Base-by-base conservation (phyloP, 2,113 vertebrate genomes). In the Synodontis membranacea region DNA sequence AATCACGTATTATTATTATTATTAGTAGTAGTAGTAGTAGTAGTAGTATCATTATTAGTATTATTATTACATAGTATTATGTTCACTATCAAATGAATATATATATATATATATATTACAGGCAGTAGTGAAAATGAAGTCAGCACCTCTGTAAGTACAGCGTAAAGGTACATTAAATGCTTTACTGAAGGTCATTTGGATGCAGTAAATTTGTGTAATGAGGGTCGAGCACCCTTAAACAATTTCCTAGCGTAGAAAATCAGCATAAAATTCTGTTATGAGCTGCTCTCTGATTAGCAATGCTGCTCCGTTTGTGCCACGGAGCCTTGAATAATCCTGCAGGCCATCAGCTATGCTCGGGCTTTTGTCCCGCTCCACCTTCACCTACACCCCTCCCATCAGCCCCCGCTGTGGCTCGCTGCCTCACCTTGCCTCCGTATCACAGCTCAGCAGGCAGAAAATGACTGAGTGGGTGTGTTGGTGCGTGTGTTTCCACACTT, bases 381-480 rank as follows among this genome's bases (percentile, higher is more conserved):
- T 83, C 44, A 79, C 84, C 56, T 50, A 78, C 19, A 37, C 70
- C 31, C 78, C 60, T 58, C 64, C 50, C 23, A 64, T 75, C 83
- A 48, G 64, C 75, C 58, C 58, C 39, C 39, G 17, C 62, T 39
- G 58, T 80, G 39, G 21, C 70, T 82, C 62, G 42, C 88, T 52
- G 80, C 80, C 76, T 84, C 62, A 88, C 86, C 84, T 68, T 60
- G 84, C 44, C 50, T 87, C 52, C 70, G 84, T 86, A 82, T 83
- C 83, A 83, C 54, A 88, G 84, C 81, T 84, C 66, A 88, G 86
- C 81, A 88, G 87, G 83, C 15, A 52, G 75, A 70, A 62, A 81
- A 72, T 70, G 44, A 84, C 54, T 44, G 80, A 62, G 75, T 81
- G 48, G 44, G 74, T 80, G 75, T 74, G 64, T 34, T 68, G 37